phyloP scores from a whole-genome alignment of 2,888 invertebrate genomes.

The Clunio marinus region DNA sequence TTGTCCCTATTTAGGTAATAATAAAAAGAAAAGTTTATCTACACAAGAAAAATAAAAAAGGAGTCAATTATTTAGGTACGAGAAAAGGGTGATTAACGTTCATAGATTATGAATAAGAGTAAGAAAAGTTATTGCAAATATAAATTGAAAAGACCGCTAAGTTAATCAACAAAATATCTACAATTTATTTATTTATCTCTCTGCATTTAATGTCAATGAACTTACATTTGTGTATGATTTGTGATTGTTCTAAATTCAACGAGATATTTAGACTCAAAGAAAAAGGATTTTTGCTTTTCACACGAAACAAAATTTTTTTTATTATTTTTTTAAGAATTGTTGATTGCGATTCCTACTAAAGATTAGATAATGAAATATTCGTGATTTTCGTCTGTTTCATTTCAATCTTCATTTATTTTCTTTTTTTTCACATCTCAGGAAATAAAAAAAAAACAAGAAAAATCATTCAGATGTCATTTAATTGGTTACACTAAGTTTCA shows the following conservation, averaged over 20 bases:
- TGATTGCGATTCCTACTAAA: not conserved
- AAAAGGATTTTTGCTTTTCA: constrained; percentile 2
- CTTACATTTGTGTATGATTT: not conserved
- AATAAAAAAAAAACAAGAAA: too few relatives aligned
- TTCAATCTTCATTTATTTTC: not conserved
- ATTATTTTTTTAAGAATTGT: not conserved
- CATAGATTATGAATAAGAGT: not conserved
- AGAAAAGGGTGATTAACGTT: not conserved
- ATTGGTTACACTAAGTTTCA: constrained; percentile 7
- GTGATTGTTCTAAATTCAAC: not conserved
- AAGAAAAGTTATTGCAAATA: not conserved
- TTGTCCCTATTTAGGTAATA: too few relatives aligned
- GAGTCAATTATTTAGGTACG: too few relatives aligned
- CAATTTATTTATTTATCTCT: constrained; percentile 31
- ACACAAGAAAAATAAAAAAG: too few relatives aligned
- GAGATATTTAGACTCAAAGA: not conserved
- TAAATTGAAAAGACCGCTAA: constrained; percentile 16
- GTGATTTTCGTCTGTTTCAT: too few relatives aligned
- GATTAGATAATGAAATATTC: constrained; percentile 10
- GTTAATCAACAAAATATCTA: constrained; percentile 37
- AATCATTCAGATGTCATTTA: not conserved
- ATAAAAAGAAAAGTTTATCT: too few relatives aligned
- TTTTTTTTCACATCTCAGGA: not conserved
- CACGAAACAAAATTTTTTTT: constrained; percentile 2
- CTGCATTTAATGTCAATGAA: not conserved